Evolutionary conservation across 2,888 invertebrate genomes (phyloP).

Genomic region (Synanthedon vespiformis): DNA sequence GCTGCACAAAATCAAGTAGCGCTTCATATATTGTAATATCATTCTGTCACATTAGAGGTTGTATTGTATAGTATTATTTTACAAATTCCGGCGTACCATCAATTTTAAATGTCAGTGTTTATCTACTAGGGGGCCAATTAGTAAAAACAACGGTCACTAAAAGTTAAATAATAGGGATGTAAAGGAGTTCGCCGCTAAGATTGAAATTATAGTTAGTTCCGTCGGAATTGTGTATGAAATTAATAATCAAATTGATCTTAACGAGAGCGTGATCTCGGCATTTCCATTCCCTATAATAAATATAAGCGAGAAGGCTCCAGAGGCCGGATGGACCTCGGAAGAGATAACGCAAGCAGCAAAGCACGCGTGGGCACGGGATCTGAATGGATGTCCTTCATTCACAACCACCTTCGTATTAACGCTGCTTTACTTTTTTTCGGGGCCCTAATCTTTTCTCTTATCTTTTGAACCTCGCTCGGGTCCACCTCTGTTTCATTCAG

Average conservation of each 20-base stretch:
- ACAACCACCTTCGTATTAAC: slow-evolving; percentile 66
- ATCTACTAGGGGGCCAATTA: too few species aligned
- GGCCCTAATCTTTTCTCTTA: slow-evolving; percentile 65
- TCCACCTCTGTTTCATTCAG: slow-evolving; percentile 65
- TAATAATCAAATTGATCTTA: background rate
- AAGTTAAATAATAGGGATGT: too few species aligned
- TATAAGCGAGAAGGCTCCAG: slow-evolving; percentile 15
- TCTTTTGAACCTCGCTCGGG: slow-evolving; percentile 60
- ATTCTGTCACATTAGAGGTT: background rate
- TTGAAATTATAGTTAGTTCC: too few species aligned
- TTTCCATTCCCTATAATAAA: too few species aligned
- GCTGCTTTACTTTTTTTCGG: slow-evolving; percentile 59
- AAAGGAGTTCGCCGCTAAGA: too few species aligned
- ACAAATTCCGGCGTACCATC: too few species aligned
- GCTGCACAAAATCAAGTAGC: background rate
- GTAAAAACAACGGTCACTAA: too few species aligned
- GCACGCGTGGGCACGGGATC: slow-evolving; percentile 57
- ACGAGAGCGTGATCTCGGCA: too few species aligned
- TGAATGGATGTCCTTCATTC: slow-evolving; percentile 68
- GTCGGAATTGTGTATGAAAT: background rate
- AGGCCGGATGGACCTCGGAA: slow-evolving; percentile 19
- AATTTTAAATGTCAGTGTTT: too few species aligned
- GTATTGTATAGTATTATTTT: too few species aligned
- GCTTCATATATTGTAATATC: background rate
- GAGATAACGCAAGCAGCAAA: slow-evolving; percentile 31